Percentiles rank a stretch among this genome's conserved stretches.
phyloP scores from a whole-genome alignment of 2,113 vertebrate genomes.

The Sula dactylatra region DNA sequence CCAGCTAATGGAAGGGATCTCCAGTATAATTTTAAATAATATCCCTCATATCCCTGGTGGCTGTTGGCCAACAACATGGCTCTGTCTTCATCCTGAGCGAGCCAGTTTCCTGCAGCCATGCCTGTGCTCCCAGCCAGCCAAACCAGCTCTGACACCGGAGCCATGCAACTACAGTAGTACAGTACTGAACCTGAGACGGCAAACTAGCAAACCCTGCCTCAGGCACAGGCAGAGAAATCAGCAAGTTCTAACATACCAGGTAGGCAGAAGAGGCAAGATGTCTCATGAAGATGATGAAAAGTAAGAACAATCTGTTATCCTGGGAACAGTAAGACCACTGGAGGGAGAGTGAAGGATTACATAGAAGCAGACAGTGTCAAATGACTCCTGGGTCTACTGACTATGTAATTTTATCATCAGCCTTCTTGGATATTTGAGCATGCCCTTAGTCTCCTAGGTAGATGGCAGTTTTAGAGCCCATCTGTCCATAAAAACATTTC shows the following conservation, averaged over 20 bases:
- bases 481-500: background rate
- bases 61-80: background rate
- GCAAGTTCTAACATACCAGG: background rate
- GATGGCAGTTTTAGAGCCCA: slow-evolving; percentile 7
- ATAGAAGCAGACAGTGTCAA: background rate
- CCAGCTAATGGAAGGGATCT: background rate
- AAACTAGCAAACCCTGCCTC: background rate
- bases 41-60: background rate
- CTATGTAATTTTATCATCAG: background rate
- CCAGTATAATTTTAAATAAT: background rate
- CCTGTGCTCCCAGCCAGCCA: background rate
- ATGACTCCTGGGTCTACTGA: background rate
- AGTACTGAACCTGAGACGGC: background rate
- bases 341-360: background rate
- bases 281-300: background rate
- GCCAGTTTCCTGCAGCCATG: background rate
- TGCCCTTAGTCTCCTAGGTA: background rate
- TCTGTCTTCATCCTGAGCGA: background rate
- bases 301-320: background rate
- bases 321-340: background rate
- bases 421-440: background rate
- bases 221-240: background rate
- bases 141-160: background rate
- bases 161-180: background rate
- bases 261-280: background rate